Percentiles rank a stretch among this genome's conserved stretches.
These are phyloP conservation scores for Harpalus rubripes DNA, from an alignment of 2,888 invertebrate genomes.

Conservation along the genomic window DNA sequence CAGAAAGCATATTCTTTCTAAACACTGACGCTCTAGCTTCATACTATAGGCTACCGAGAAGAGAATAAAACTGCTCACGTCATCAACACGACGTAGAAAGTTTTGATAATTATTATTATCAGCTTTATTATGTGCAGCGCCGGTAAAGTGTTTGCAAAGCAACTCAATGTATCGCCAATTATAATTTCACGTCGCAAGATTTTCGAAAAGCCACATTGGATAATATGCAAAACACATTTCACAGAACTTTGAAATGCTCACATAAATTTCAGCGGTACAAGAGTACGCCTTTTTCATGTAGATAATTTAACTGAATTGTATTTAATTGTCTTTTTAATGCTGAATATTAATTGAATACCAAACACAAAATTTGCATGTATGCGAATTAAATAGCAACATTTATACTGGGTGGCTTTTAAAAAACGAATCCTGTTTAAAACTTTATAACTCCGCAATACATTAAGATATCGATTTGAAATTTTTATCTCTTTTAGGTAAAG, in stretches of 20 bases:
- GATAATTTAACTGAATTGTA: neutral
- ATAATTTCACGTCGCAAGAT: neutral
- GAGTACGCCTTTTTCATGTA: neutral
- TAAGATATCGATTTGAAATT: too few species aligned
- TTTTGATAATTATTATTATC: conserved; percentile 6
- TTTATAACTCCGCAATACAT: too few species aligned
- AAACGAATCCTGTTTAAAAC: too few species aligned
- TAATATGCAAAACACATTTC: neutral
- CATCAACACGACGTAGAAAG: conserved; percentile 19
- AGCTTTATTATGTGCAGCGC: conserved; percentile 11
- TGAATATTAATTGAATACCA: neutral
- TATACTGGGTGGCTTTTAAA: too few species aligned
- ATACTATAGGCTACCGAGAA: conserved; percentile 19
- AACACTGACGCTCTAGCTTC: conserved; percentile 35
- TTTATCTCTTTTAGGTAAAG: too few species aligned
- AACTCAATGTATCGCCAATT: neutral
- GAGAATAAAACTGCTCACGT: conserved; percentile 11
- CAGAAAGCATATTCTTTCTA: conserved; percentile 23
- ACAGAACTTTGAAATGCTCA: neutral
- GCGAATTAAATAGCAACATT: neutral
- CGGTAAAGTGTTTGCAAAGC: neutral
- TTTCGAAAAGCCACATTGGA: neutral
- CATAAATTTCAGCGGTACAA: neutral
- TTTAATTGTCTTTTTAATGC: neutral
- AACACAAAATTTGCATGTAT: neutral